Percentiles rank a stretch among this genome's conserved stretches.
phyloP scores from a whole-genome alignment of 2,888 invertebrate genomes.

The Pristionchus fissidentatus region DNA sequence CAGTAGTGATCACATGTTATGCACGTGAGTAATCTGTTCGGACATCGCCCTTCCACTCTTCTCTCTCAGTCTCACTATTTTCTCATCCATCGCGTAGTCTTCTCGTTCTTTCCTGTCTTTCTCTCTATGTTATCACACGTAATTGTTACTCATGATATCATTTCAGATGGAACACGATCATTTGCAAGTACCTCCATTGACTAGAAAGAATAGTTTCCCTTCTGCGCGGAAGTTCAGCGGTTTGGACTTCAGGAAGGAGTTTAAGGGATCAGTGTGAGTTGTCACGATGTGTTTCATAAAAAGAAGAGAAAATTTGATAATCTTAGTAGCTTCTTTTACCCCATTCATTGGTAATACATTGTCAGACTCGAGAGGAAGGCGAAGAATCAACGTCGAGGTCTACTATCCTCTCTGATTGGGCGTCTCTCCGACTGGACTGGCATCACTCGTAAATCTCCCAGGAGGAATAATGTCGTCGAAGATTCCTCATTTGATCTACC shows the following conservation, averaged over 20 bases:
- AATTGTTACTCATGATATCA: slow-evolving; percentile 16
- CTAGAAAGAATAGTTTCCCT: slow-evolving; percentile 42
- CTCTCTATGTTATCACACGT: neutral
- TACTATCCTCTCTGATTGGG: slow-evolving; percentile 24
- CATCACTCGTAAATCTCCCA: neutral
- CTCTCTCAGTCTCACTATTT: slow-evolving; percentile 15
- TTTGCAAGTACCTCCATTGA: neutral
- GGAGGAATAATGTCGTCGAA: neutral
- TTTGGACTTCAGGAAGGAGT: slow-evolving; percentile 38
- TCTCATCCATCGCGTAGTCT: slow-evolving; percentile 12
- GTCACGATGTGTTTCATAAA: too few relatives aligned
- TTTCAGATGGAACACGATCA: slow-evolving; percentile 11
- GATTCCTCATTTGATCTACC: neutral
- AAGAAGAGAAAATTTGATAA: too few relatives aligned
- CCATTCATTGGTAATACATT: neutral
- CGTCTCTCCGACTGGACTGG: slow-evolving; percentile 9
- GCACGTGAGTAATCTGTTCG: slow-evolving; percentile 24
- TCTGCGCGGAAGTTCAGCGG: neutral
- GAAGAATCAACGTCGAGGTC: neutral
- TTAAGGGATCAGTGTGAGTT: slow-evolving; percentile 43
- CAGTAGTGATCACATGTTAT: slow-evolving; percentile 7
- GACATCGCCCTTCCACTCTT: neutral
- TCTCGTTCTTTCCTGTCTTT: slow-evolving; percentile 23
- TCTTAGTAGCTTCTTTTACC: neutral
- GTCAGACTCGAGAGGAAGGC: slow-evolving; percentile 35